These are phyloP conservation scores for Lasioglossum morio DNA, from an alignment of 2,888 invertebrate genomes.

Conservation along the genomic window DNA sequence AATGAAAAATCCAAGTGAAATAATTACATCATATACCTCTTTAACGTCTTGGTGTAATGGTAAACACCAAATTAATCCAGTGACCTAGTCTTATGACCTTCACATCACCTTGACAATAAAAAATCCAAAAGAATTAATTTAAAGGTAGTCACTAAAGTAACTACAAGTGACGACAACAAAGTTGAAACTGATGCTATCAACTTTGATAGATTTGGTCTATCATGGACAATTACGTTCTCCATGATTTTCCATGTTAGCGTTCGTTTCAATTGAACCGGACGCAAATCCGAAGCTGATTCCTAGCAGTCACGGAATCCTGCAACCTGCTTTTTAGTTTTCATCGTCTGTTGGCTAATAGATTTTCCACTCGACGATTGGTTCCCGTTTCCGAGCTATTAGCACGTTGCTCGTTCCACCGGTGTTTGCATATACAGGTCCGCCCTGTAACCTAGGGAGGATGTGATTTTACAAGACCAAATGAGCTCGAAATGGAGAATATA, in stretches of 20 bases:
- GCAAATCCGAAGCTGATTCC: neutral
- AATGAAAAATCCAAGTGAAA: neutral
- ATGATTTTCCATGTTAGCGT: neutral
- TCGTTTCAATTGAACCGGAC: neutral
- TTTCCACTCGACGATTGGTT: neutral
- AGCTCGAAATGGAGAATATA: neutral
- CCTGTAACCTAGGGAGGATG: neutral
- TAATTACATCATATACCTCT: no score
- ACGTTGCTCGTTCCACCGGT: neutral
- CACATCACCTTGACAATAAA: neutral
- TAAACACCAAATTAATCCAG: no score
- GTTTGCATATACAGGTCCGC: neutral
- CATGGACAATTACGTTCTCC: no score
- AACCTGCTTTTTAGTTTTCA: slow-evolving; percentile 12
- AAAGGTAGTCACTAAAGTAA: no score
- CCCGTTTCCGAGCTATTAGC: slow-evolving; percentile 8
- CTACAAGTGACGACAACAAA: no score
- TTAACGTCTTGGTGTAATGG: no score
- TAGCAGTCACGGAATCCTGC: neutral
- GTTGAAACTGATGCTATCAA: no score
- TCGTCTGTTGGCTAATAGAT: slow-evolving; percentile 15
- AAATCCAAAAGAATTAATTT: neutral
- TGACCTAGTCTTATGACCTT: neutral
- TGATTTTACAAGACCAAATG: neutral
- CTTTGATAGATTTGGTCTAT: no score